Base-by-base conservation (phyloP, 2,888 invertebrate species). In the Drosophila buzzatii region DNA sequence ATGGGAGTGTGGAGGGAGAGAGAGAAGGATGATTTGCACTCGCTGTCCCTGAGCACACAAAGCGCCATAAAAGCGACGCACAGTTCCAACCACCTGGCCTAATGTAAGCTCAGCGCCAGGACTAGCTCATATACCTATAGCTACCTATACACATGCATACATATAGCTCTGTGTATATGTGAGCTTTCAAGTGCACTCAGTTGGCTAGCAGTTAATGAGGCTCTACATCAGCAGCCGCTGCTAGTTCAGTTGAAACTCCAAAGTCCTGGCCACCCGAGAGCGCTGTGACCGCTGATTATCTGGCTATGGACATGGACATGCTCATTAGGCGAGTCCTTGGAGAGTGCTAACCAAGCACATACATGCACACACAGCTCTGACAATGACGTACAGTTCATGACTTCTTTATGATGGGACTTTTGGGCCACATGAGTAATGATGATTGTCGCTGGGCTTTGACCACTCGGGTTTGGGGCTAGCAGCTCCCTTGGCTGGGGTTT, bases 261-360 rank as follows among this genome's bases (percentile, higher is more conserved):
- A 37, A 62, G 69, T 59, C 35, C 51, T 42, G 55, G 58, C 52
- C 57, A 42, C 55, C 27, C n/a, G 63, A 58, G 70, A 59, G 65
- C 69, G 42, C 44, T 66, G 58, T 44, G 52, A 47, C 63, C 49
- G 73, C 70, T 70, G 71, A 70, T 81, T 72, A 75, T 70, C 70
- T 60, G 69, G 45, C 64, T 56, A 14, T 41, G 78, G 57, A 76
- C 88, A 79, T 74, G 88, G 75, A 59, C 89, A 75, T 63, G 86
- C 85, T 90, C 85, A 85, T 85, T 85, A 85, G 70, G 64, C 69
- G 76, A 90, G 88, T 85, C 85, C 85, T 88, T 90, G 68, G 85
- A 85, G 85, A 85, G 73, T 73, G 42, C 58, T 64, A 58, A 51
- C 79, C 52, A 52, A 45, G 51, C 47, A 44, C 20, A 16, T 10